phyloP scores from a whole-genome alignment of 2,797 vertebrate species.

The Coilia nasus region DNA sequence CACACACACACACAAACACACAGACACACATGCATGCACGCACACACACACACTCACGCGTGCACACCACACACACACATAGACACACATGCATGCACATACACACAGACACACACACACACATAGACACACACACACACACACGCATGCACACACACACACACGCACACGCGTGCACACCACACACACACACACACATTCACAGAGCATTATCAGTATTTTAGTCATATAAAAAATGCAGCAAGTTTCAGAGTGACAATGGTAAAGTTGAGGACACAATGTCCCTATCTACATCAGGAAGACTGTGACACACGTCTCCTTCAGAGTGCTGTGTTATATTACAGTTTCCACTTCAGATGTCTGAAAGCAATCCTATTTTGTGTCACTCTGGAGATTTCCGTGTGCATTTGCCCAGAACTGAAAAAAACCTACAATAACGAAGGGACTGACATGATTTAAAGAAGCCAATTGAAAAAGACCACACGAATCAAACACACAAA shows the following conservation, averaged over 20 bases:
- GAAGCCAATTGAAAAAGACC: neutral
- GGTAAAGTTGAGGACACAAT: neutral
- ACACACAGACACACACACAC: too few species aligned
- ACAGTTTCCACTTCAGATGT: neutral
- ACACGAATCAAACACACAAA: neutral
- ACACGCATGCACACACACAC: neutral
- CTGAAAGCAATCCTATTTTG: slow-evolving; percentile 10
- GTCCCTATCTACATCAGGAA: slow-evolving; percentile 9
- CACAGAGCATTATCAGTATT: neutral
- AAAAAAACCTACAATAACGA: neutral
- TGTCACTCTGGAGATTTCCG: slow-evolving; percentile 20
- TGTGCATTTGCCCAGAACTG: slow-evolving; percentile 14
- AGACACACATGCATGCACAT: neutral
- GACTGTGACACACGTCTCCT: slow-evolving; percentile 15
- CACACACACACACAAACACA: neutral
- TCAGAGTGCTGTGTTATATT: neutral
- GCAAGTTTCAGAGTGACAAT: neutral
- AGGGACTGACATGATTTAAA: neutral
- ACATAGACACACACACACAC: too few species aligned
- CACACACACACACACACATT: neutral
- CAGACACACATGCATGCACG: neutral
- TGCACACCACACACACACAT: neutral
- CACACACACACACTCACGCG: too few species aligned
- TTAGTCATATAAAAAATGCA: slow-evolving; percentile 11
- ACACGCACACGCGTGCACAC: too few species aligned